These are phyloP conservation scores for Drosophila sordidula DNA, from an alignment of 2,888 invertebrate species.

Conservation along the genomic window DNA sequence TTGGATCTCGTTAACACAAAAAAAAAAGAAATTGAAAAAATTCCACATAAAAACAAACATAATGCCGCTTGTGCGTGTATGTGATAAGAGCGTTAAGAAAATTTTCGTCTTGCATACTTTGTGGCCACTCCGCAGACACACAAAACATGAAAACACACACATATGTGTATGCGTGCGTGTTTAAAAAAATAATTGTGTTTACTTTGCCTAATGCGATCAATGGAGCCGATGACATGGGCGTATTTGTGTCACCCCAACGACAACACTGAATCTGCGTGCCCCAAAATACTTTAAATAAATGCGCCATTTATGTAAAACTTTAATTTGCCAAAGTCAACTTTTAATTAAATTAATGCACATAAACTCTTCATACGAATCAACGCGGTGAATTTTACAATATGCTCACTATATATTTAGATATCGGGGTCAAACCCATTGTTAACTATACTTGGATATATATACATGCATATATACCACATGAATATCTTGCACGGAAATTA, in stretches of 20 bases:
- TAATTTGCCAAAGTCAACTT: conserved; percentile 9
- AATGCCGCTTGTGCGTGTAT: conserved; percentile 38
- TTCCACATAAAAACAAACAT: conserved; percentile 61
- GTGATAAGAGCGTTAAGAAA: conserved; percentile 61
- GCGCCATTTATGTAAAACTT: background rate
- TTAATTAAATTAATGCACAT: background rate
- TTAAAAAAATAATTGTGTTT: conserved; percentile 77
- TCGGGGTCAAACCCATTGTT: too few species aligned
- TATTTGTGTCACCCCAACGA: conserved; percentile 22
- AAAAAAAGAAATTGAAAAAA: conserved; percentile 42
- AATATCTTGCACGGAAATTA: too few species aligned
- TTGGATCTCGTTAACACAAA: conserved; percentile 63
- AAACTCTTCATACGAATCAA: background rate
- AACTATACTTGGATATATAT: too few species aligned
- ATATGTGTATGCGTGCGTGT: conserved; percentile 11
- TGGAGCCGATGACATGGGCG: conserved; percentile 41
- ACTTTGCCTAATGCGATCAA: conserved; percentile 74
- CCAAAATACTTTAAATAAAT: background rate
- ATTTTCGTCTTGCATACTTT: conserved; percentile 65
- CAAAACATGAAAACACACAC: conserved; percentile 11
- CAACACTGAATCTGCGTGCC: conserved; percentile 21
- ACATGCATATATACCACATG: too few species aligned
- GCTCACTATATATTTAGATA: too few species aligned
- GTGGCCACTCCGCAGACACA: conserved; percentile 47
- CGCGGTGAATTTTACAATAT: too few species aligned